phyloP scores from a whole-genome alignment of 1,140 invertebrate species.

The Eurosta solidaginis region DNA sequence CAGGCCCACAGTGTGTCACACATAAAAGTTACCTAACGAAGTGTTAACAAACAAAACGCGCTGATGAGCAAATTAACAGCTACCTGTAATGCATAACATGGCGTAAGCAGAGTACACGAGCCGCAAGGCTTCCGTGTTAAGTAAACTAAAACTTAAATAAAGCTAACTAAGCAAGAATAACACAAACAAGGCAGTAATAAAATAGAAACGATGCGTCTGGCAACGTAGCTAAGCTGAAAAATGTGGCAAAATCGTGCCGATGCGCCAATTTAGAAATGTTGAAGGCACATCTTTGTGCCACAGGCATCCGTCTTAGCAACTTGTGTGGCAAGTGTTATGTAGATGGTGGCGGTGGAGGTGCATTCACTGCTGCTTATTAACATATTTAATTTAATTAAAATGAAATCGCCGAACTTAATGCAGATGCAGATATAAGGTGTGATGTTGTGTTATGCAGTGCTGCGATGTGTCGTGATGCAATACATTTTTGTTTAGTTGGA shows the following conservation, averaged over 20 bases:
- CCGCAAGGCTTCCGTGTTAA: slow-evolving; percentile 23
- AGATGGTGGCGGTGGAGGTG: neutral
- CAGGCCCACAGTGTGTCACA: neutral
- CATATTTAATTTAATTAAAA: slow-evolving; percentile 27
- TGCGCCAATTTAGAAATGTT: neutral
- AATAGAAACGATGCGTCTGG: neutral
- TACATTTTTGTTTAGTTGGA: too few species aligned
- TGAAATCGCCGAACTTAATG: neutral
- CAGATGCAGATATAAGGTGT: slow-evolving; percentile 1
- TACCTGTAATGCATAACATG: neutral
- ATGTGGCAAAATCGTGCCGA: slow-evolving; percentile 3
- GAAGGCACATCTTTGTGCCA: neutral
- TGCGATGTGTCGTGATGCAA: too few species aligned
- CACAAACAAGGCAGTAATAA: neutral
- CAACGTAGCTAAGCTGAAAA: neutral
- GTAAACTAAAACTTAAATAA: slow-evolving; percentile 22
- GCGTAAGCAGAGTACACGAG: neutral
- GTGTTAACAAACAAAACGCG: slow-evolving; percentile 27
- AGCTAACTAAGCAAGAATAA: neutral
- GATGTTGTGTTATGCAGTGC: neutral
- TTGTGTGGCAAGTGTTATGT: neutral
- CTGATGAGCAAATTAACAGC: slow-evolving; percentile 19
- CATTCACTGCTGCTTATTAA: neutral
- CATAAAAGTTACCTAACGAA: slow-evolving; percentile 22
- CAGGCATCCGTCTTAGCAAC: neutral